Base-by-base conservation (phyloP, 1,140 invertebrate genomes). In the Euwallacea similis region DNA sequence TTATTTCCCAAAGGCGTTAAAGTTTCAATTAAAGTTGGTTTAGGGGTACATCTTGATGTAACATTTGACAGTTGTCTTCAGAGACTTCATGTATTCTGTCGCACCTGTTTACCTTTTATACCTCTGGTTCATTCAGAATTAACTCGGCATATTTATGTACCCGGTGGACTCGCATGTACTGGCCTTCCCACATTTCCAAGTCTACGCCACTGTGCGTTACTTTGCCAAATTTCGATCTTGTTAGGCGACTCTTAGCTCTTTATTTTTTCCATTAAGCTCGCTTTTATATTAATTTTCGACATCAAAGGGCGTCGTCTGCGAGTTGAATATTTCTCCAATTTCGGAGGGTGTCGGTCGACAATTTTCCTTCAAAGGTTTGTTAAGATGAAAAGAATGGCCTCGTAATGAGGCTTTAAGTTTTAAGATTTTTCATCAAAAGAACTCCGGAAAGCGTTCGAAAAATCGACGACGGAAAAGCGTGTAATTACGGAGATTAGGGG, bases 221-320 rank as follows among this genome's bases (percentile, higher is more conserved):
- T 74, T 72, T 69, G 63, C 64, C 66, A 69, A 74, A 72, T 74
- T 74, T 68, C 73, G 71, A 74, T 74, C 73, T 74, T 74, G 73
- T 74, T 72, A 74, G 72, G 68, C 69, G 42, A 59, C 63, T 73
- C 66, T 61, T 73, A 69, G 64, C 69, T 74, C 66, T 74, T 74
- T 66, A 64, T 65, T 74, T 74, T 67, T 74, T 74, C 71, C 73
- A 74, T 74, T 74, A 74, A 71, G 73, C 60, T 62, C 67, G 67
- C 67, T 69, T 69, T 69, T 62, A 69, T 69, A 69, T 69, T 69
- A 69, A 69, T 69, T 69, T 69, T 69, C 67, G 59, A 69, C 67
- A 69, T 69, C 67, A 69, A 69, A 69, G 67, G 67, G 67, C 67
- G 67, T 42, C 47, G 67, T 42, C 67, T 68, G 66, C 66, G 66